Base-by-base conservation (phyloP, 2,113 vertebrate genomes). In the Silurus glanis region DNA sequence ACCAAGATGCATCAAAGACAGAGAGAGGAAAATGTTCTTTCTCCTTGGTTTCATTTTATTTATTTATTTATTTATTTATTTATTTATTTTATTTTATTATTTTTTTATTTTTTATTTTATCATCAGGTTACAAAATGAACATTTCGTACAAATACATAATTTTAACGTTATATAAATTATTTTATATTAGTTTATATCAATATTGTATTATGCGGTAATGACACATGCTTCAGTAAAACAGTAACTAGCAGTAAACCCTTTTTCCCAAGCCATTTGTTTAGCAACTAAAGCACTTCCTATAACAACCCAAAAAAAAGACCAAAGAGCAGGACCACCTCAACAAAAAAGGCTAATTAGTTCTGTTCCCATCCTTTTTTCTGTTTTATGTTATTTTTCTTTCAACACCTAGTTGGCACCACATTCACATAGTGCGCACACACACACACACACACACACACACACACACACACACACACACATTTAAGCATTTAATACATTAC, bases 1-100 rank as follows among this genome's bases (percentile, higher is more conserved):
- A 78, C 80, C 80, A 64, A 19, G 71, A 83, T 74, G 61, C 47
- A 47, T 83, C 76, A 83, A 83, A 84, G 82, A 45, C 28, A 66
- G 66, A 74, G 67, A 10, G 69, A 78, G 49, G 78, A 28, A 66
- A 74, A 74, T 59, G 55, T 83, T 83, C 59, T 28, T 58, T 72
- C 9, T 45, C 47, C 72, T 51, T 75, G 37, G 37, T 37, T 37
- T 37, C 37, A 37, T 37, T 37, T 37, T 2, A 37, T 37, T 37
- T 37, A 37, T 37, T 37, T 37, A 37, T 37, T 37, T 37, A 37
- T 37, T 37, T 3, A 37, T 37, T 37, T 37, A 37, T 37, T 37
- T 37, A 37, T 37, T 37, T 37, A 37, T 37, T n/a, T n/a, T n/a
- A n/a, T n/a, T n/a, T n/a, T n/a, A n/a, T n/a, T n/a, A n/a, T n/a